Evolutionary conservation across 2,888 invertebrate genomes (phyloP), one percentile per base, ranked within the genome.

Genomic region (Pollenia amentaria): DNA sequence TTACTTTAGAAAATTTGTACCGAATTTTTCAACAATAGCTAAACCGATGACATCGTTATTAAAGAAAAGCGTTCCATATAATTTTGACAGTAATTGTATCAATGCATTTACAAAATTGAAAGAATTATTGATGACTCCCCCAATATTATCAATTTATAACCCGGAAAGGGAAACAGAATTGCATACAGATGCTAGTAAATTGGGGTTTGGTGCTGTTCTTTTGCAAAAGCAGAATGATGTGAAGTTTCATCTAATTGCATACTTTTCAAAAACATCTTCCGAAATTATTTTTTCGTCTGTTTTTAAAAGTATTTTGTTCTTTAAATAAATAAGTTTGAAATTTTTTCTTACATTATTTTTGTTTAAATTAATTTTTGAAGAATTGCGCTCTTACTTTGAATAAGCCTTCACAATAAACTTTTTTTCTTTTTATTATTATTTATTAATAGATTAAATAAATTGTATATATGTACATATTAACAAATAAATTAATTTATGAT

Each of bases 241-340:
- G 16, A 70, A 72, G 16, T 87, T 83, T n/a, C 86, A 83, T 46
- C 86, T 60, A 10, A 57, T 76, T 51, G 76, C 57, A 10, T 84
- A 80, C 53, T 84, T 75, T 57, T 84, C 76, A 9, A 81, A 70
- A 46, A 55, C 40, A 6, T 51, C 81, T 18, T 65, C 79, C 2
- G 60, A 53, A 3, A 48, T 3, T 9, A 82, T n/a, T n/a, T n/a
- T n/a, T n/a, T n/a, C n/a, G n/a, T n/a, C n/a, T n/a, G n/a, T n/a
- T n/a, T n/a, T n/a, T n/a, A n/a, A n/a, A n/a, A n/a, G n/a, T n/a
- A n/a, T n/a, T n/a, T n/a, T n/a, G n/a, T n/a, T n/a, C n/a, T n/a
- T n/a, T n/a, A n/a, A n/a, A n/a, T n/a, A n/a, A n/a, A n/a, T n/a
- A n/a, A n/a, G n/a, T n/a, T n/a, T n/a, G n/a, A n/a, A n/a, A n/a